Conservation (phyloP, 2,888 invertebrate species). For the Dolichopus griseipennis region DNA sequence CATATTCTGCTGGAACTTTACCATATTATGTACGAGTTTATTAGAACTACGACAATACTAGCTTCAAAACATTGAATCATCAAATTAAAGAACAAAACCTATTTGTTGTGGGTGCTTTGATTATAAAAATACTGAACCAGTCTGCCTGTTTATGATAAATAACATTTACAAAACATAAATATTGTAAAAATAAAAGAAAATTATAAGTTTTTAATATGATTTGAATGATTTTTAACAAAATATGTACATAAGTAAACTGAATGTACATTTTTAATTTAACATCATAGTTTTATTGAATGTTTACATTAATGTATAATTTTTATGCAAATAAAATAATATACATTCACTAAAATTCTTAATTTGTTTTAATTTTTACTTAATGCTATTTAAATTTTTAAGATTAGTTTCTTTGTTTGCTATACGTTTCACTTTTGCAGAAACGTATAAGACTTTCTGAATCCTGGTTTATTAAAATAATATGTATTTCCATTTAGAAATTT, state of each 20-base stretch:
- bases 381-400: too few species aligned
- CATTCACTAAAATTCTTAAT: too few species aligned
- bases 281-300: not conserved
- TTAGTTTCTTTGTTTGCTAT: too few species aligned
- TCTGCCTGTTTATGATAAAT: not conserved
- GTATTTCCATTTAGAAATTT: too few species aligned
- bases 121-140: not conserved
- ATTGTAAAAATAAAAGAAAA: not conserved
- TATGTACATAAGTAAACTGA: not conserved
- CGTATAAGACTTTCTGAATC: too few species aligned
- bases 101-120: not conserved
- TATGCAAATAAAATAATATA: too few species aligned
- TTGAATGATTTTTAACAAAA: not conserved
- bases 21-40: conserved; percentile 42
- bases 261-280: not conserved
- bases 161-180: too few species aligned
- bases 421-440: too few species aligned
- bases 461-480: too few species aligned
- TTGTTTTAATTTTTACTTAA: too few species aligned
- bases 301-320: too few species aligned
- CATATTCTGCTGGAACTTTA: conserved; percentile 38
- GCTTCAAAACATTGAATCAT: conserved; percentile 18
- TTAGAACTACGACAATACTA: conserved; percentile 27
- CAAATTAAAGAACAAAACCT: not conserved
- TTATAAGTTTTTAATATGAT: not conserved